A percentile compares a stretch with the other conserved stretches of the same genome.
These are phyloP conservation scores for Macrochelys suwanniensis DNA, from an alignment of 2,797 vertebrate genomes.

Conservation along the genomic window DNA sequence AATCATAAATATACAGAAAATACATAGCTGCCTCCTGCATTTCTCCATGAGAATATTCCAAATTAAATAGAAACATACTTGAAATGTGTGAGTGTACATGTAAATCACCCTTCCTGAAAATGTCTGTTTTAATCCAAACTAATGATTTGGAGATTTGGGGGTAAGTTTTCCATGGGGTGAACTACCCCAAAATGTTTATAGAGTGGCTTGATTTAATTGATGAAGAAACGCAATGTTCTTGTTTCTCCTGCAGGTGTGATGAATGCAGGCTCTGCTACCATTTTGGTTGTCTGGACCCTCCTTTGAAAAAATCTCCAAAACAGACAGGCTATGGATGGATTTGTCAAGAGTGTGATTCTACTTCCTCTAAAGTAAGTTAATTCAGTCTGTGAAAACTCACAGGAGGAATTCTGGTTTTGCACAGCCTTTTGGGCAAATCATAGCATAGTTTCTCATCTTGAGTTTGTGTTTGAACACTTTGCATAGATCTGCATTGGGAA, in stretches of 20 bases:
- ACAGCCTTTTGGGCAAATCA: background rate
- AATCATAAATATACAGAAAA: background rate
- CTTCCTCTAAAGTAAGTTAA: slow-evolving; percentile 94
- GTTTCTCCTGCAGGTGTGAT: slow-evolving; percentile 89
- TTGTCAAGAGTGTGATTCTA: slow-evolving; percentile 98
- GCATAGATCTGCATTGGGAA: background rate
- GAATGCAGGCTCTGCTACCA: slow-evolving; percentile 97
- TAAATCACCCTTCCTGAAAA: background rate
- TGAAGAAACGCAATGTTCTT: slow-evolving; percentile 46
- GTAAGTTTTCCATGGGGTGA: background rate
- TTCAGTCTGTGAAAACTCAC: slow-evolving; percentile 21
- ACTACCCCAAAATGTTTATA: background rate
- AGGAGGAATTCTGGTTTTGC: background rate
- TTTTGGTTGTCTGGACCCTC: slow-evolving; percentile 97
- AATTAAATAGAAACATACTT: slow-evolving; percentile 7
- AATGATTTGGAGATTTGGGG: slow-evolving; percentile 9
- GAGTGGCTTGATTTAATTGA: background rate
- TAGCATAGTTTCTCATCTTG: background rate
- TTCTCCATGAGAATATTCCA: slow-evolving; percentile 44
- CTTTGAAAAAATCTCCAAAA: slow-evolving; percentile 99
- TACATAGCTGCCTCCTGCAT: background rate
- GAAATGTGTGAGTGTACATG: slow-evolving; percentile 21
- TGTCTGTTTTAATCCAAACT: slow-evolving; percentile 16
- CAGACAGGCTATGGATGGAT: slow-evolving; percentile 99
- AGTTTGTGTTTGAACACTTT: background rate